phyloP scores from a whole-genome alignment of 1,140 invertebrate genomes.

The Daktulosphaira vitifoliae region DNA sequence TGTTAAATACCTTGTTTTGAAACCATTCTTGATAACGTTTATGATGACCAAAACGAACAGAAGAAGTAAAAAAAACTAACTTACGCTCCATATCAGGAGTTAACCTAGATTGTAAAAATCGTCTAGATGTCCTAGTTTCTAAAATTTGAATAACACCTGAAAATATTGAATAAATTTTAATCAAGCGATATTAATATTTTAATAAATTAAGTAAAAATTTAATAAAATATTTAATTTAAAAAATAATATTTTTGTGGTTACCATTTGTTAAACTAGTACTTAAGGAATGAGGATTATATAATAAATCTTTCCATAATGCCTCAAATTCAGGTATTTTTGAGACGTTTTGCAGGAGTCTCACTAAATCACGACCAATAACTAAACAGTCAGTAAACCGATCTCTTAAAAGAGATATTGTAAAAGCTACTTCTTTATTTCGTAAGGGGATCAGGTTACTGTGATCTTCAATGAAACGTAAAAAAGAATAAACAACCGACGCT shows the following conservation, averaged over 20 bases:
- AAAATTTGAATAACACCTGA: slow-evolving; percentile 71
- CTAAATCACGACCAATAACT: slow-evolving; percentile 84
- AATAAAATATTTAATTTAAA: slow-evolving; percentile 2
- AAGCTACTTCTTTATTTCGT: slow-evolving; percentile 86
- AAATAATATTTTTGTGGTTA: background rate
- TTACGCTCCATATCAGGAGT: slow-evolving; percentile 97
- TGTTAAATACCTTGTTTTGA: slow-evolving; percentile 72
- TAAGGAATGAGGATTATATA: slow-evolving; percentile 75
- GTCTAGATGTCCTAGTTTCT: slow-evolving; percentile 78
- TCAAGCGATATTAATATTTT: background rate
- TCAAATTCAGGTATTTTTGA: slow-evolving; percentile 92
- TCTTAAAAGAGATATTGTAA: slow-evolving; percentile 75
- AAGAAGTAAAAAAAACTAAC: slow-evolving; percentile 81
- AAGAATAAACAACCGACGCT: slow-evolving; percentile 86
- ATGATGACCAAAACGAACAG: slow-evolving; percentile 92
- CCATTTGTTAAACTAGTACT: slow-evolving; percentile 73
- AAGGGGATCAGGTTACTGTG: slow-evolving; percentile 67
- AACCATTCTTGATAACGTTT: slow-evolving; percentile 99
- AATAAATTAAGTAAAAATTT: background rate
- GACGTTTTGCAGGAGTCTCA: slow-evolving; percentile 86
- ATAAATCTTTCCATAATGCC: slow-evolving; percentile 82
- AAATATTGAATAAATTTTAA: slow-evolving; percentile 35
- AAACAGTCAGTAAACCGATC: slow-evolving; percentile 88
- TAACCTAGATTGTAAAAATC: slow-evolving; percentile 81
- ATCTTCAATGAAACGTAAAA: slow-evolving; percentile 88